These are phyloP conservation scores for Polypterus senegalus DNA, from an alignment of 2,113 vertebrate genomes.

Conservation along the genomic window DNA sequence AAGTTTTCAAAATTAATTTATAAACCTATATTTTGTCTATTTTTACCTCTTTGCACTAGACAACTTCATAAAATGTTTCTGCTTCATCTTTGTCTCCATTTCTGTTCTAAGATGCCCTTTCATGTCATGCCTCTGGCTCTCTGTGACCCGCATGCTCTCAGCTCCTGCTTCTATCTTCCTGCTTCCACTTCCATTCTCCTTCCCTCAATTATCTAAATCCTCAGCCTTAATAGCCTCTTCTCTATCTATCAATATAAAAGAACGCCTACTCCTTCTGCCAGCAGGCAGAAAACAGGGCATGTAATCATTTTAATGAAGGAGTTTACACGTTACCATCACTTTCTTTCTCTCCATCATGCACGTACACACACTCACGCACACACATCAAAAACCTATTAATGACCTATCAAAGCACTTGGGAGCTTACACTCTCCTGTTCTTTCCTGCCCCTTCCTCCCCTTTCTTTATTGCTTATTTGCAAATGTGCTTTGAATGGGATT, in stretches of 20 bases:
- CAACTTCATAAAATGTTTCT: not conserved
- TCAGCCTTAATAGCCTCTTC: slow-evolving; percentile 36
- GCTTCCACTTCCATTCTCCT: slow-evolving; percentile 42
- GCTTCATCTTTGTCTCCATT: not conserved
- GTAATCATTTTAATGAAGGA: slow-evolving; percentile 5
- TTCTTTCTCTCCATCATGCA: slow-evolving; percentile 2
- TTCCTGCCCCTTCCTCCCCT: too few relatives aligned
- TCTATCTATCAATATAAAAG: slow-evolving; percentile 1
- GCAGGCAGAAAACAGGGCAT: slow-evolving; percentile 4
- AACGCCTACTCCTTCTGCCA: not conserved
- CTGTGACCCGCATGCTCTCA: slow-evolving; percentile 34
- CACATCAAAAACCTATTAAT: too few relatives aligned
- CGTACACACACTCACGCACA: too few relatives aligned
- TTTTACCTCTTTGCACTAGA: too few relatives aligned
- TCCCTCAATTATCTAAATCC: slow-evolving; percentile 54
- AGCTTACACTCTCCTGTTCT: too few relatives aligned
- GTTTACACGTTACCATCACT: not conserved
- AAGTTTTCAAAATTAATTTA: too few relatives aligned
- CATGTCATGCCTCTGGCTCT: not conserved
- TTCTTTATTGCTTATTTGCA: too few relatives aligned
- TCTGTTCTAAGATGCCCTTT: not conserved
- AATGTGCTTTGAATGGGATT: too few relatives aligned
- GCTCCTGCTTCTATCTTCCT: slow-evolving; percentile 25
- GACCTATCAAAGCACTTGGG: too few relatives aligned
- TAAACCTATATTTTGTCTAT: too few relatives aligned